These are phyloP conservation scores for Acleris emargana DNA, from an alignment of 2,888 invertebrate species.

Conservation along the genomic window DNA sequence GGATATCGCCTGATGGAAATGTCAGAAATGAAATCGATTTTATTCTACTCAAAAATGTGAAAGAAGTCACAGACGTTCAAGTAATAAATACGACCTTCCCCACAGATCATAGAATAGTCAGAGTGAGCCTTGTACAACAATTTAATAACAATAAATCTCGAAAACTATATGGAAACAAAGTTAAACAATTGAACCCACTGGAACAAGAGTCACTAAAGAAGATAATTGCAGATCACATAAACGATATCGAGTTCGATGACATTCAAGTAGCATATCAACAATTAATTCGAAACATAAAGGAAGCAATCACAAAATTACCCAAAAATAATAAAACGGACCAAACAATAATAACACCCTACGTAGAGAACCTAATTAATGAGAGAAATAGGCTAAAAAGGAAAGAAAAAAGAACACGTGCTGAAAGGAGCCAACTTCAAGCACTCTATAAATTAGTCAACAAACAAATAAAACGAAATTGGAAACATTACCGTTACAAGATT, in stretches of 20 bases:
- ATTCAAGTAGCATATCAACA: not conserved
- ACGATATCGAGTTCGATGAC: not conserved
- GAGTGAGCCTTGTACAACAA: not conserved
- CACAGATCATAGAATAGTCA: slow-evolving; percentile 10
- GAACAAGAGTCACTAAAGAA: not conserved
- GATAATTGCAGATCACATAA: not conserved
- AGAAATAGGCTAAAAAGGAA: slow-evolving; percentile 2
- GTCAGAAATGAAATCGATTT: slow-evolving; percentile 17
- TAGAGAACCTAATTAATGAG: not conserved
- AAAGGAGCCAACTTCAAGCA: not conserved
- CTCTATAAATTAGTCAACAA: slow-evolving; percentile 11
- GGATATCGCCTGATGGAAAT: slow-evolving; percentile 9
- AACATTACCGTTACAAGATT: not conserved
- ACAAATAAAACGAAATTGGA: slow-evolving; percentile 6
- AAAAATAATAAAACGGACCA: not conserved
- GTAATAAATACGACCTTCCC: slow-evolving; percentile 6
- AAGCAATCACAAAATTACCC: not conserved
- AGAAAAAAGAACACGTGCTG: slow-evolving; percentile 3
- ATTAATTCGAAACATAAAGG: not conserved
- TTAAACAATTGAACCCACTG: not conserved
- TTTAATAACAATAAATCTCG: not conserved
- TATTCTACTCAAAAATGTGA: slow-evolving; percentile 5
- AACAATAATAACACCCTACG: not conserved
- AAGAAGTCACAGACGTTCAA: not conserved
- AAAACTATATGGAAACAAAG: not conserved